Percentiles rank a stretch among this genome's conserved stretches.
These are phyloP conservation scores for Dinomys branickii DNA, from an alignment of 2,113 vertebrate genomes.

Conservation along the genomic window DNA sequence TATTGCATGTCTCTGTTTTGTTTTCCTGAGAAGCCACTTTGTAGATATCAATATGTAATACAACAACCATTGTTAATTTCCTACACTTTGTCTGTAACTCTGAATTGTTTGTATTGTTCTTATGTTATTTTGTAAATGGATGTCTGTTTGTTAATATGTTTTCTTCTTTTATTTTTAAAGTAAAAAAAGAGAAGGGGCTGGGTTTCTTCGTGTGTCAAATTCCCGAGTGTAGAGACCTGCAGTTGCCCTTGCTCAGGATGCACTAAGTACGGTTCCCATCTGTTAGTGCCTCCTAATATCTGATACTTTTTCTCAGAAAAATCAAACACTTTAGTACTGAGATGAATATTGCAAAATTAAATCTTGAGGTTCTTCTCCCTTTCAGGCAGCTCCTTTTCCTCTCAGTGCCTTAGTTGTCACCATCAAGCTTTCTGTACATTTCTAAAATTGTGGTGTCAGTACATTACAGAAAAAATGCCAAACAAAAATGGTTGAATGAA, in stretches of 20 bases:
- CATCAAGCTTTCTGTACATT: not conserved
- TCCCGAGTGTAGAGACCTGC: not conserved
- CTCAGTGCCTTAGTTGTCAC: not conserved
- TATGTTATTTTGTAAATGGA: too few species aligned
- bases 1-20: too few species aligned
- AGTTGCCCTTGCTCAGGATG: not conserved
- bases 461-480: not conserved
- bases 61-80: too few species aligned
- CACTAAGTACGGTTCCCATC: not conserved
- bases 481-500: not conserved
- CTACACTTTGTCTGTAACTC: too few species aligned
- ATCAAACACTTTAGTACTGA: not conserved
- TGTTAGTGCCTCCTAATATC: not conserved
- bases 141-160: too few species aligned
- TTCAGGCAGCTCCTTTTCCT: not conserved
- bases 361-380: not conserved
- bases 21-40: too few species aligned
- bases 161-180: too few species aligned
- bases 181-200: not conserved
- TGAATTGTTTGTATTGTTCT: too few species aligned
- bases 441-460: not conserved
- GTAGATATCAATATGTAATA: too few species aligned
- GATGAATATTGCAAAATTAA: not conserved
- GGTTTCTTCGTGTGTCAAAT: constrained; percentile 52
- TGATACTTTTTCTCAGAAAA: not conserved